A percentile compares a stretch with the other conserved stretches of the same genome.
Conservation (phyloP, 2,797 vertebrate species). For the Hyperoplus immaculatus region DNA sequence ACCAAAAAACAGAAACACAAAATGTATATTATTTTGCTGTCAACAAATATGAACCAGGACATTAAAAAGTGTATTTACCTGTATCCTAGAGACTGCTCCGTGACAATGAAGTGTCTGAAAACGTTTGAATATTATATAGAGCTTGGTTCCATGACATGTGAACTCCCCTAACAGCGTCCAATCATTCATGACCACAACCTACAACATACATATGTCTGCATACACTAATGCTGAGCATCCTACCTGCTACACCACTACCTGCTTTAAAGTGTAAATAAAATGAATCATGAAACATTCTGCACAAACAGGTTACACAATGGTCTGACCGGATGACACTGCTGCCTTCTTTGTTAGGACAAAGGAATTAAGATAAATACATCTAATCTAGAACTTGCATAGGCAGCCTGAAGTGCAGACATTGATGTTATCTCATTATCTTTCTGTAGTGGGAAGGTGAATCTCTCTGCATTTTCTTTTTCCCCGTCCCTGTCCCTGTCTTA, state of each 20-base stretch:
- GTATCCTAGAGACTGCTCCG: background rate
- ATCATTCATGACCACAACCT: background rate
- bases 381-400: background rate
- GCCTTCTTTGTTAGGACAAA: background rate
- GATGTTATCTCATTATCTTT: background rate
- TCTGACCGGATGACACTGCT: too few relatives aligned
- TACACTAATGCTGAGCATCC: background rate
- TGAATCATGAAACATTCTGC: background rate
- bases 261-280: background rate
- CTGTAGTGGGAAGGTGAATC: too few relatives aligned
- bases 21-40: background rate
- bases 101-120: background rate
- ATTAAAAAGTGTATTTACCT: slow-evolving; percentile 3
- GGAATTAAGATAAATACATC: background rate
- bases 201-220: background rate
- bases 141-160: background rate
- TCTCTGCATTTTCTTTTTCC: too few relatives aligned
- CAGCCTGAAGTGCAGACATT: background rate
- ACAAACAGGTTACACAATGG: background rate
- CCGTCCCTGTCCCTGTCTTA: background rate
- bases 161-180: background rate
- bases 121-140: background rate
- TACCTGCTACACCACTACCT: background rate
- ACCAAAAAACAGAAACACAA: background rate
- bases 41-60: background rate